phyloP scores from a whole-genome alignment of 1,140 invertebrate species.

The Drosophila punjabiensis region DNA sequence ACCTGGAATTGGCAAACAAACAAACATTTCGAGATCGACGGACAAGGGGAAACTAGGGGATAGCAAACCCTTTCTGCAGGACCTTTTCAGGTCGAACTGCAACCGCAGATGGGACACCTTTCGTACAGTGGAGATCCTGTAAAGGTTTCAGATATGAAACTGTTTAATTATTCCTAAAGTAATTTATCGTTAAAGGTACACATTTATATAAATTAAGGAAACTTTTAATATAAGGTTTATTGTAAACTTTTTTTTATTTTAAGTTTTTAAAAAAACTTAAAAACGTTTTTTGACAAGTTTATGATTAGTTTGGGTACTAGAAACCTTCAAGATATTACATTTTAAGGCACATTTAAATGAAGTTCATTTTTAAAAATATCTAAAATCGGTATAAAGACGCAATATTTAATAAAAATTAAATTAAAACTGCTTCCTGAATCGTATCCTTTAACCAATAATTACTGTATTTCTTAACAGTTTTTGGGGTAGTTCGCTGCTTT shows the following conservation, averaged over 20 bases:
- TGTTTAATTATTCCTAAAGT: not conserved
- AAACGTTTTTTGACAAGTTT: not conserved
- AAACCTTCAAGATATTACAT: not conserved
- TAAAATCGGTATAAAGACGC: not conserved
- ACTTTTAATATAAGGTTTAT: not conserved
- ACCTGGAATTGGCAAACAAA: slow-evolving; percentile 83
- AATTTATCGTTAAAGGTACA: too few species aligned
- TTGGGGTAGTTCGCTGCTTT: slow-evolving; percentile 36
- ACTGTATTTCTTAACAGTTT: slow-evolving; percentile 53
- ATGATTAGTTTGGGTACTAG: not conserved
- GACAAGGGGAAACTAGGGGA: slow-evolving; percentile 23
- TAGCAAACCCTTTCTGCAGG: slow-evolving; percentile 61
- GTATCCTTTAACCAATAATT: not conserved
- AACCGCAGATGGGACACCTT: slow-evolving; percentile 70
- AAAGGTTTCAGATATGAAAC: not conserved
- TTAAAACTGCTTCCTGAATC: too few species aligned
- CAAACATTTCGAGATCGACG: slow-evolving; percentile 29
- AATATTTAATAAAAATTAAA: too few species aligned
- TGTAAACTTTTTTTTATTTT: not conserved
- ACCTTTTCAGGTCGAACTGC: slow-evolving; percentile 52
- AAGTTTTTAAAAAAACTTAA: not conserved
- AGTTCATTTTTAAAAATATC: not conserved
- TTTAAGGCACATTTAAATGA: not conserved
- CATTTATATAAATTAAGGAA: not conserved
- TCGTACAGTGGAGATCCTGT: slow-evolving; percentile 23